Evolutionary conservation across 2,113 vertebrate genomes (phyloP).

Genomic region (Dipodomys spectabilis): DNA sequence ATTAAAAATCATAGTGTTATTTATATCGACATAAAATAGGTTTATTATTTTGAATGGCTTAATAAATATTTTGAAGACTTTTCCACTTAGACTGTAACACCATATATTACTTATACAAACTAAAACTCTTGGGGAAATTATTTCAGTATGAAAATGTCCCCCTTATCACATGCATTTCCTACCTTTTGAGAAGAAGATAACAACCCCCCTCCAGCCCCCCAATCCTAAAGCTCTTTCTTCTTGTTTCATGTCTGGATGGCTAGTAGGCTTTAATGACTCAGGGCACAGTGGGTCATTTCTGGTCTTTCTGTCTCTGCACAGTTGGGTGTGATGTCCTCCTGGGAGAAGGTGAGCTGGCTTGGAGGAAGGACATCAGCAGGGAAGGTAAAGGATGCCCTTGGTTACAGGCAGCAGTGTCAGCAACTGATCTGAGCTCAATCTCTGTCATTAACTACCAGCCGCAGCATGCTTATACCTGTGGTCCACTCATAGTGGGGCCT

Average conservation of each 20-base stretch:
- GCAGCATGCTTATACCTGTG: background rate
- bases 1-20: background rate
- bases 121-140: background rate
- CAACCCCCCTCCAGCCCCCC: background rate
- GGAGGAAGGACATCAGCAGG: background rate
- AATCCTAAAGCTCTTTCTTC: background rate
- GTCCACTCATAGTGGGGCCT: background rate
- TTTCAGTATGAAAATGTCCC: background rate
- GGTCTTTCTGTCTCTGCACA: conserved; percentile 6
- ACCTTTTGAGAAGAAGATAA: background rate
- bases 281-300: background rate
- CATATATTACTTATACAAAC: background rate
- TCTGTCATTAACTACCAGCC: background rate
- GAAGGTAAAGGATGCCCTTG: background rate
- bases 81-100: conserved; percentile 8
- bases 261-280: background rate
- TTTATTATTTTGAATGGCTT: background rate
- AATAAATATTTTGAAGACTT: background rate
- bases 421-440: background rate
- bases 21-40: background rate
- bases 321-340: background rate
- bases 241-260: background rate
- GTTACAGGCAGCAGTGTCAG: background rate
- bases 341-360: background rate
- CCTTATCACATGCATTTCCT: background rate